These are phyloP conservation scores for Colossoma macropomum DNA, from an alignment of 2,113 vertebrate genomes.

Conservation along the genomic window DNA sequence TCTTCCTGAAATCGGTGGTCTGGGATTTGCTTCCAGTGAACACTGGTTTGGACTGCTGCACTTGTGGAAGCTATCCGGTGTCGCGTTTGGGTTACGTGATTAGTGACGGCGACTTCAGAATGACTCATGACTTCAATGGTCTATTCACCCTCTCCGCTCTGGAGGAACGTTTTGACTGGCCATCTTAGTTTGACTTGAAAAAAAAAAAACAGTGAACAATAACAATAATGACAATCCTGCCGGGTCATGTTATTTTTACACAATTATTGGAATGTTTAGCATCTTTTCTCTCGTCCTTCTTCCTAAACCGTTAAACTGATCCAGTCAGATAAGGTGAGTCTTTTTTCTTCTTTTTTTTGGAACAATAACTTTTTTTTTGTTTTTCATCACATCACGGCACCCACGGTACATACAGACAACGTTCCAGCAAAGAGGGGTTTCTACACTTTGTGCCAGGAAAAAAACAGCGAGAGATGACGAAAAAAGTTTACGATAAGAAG, in stretches of 20 bases:
- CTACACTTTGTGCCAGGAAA: slow-evolving; percentile 69
- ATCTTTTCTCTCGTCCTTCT: slow-evolving; percentile 53
- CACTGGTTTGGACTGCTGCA: too few relatives aligned
- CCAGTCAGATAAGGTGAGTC: slow-evolving; percentile 55
- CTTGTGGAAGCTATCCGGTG: too few relatives aligned
- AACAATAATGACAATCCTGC: background rate
- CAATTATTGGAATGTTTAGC: slow-evolving; percentile 56
- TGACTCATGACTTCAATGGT: too few relatives aligned
- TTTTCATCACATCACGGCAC: slow-evolving; percentile 79
- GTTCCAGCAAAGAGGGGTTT: slow-evolving; percentile 72
- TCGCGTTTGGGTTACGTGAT: too few relatives aligned
- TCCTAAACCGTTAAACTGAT: slow-evolving; percentile 18
- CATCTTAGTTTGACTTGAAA: slow-evolving; percentile 43
- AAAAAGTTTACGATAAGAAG: slow-evolving; percentile 43
- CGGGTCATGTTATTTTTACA: slow-evolving; percentile 47
- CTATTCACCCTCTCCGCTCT: slow-evolving; percentile 61
- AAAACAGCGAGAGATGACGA: slow-evolving; percentile 57
- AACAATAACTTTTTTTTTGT: slow-evolving; percentile 54
- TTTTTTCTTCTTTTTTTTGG: slow-evolving; percentile 51
- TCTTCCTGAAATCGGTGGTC: too few relatives aligned
- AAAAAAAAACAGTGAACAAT: background rate
- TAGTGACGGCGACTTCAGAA: too few relatives aligned
- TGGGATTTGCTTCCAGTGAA: too few relatives aligned
- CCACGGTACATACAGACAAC: slow-evolving; percentile 78
- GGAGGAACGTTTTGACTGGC: slow-evolving; percentile 68